Evolutionary conservation across 2,888 invertebrate species (phyloP).

Genomic region (Ecliptopera silaceata): DNA sequence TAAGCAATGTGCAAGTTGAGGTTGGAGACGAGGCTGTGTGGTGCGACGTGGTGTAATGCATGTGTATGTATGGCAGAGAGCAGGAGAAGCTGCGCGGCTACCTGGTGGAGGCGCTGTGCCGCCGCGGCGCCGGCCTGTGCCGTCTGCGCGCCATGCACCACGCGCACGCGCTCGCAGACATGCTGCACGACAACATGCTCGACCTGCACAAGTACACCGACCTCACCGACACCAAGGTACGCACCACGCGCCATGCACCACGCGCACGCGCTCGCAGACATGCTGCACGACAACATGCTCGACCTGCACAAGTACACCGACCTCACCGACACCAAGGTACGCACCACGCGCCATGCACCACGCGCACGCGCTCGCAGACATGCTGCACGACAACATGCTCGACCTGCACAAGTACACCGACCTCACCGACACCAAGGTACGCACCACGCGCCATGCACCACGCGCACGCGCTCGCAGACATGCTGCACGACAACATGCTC

Average conservation of each 20-base stretch:
- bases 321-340: slow-evolving; percentile 66
- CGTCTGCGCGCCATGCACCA: slow-evolving; percentile 78
- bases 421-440: slow-evolving; percentile 66
- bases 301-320: slow-evolving; percentile 93
- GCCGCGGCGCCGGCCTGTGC: slow-evolving; percentile 88
- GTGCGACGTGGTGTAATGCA: not conserved
- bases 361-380: slow-evolving; percentile 83
- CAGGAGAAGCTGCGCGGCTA: slow-evolving; percentile 93
- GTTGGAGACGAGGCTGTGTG: too few species aligned
- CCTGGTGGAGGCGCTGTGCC: slow-evolving; percentile 90
- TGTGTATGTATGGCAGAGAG: slow-evolving; percentile 61
- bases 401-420: slow-evolving; percentile 93
- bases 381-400: slow-evolving; percentile 52
- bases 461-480: slow-evolving; percentile 83
- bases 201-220: slow-evolving; percentile 93
- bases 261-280: slow-evolving; percentile 83
- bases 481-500: slow-evolving; percentile 52
- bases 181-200: slow-evolving; percentile 52
- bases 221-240: slow-evolving; percentile 66
- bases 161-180: slow-evolving; percentile 71
- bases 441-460: not conserved
- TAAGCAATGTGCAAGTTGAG: too few species aligned
- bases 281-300: slow-evolving; percentile 52
- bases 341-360: not conserved
- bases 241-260: not conserved